Base-by-base conservation (phyloP, 1,140 invertebrate genomes). In the Trachymyrmex septentrionalis region DNA sequence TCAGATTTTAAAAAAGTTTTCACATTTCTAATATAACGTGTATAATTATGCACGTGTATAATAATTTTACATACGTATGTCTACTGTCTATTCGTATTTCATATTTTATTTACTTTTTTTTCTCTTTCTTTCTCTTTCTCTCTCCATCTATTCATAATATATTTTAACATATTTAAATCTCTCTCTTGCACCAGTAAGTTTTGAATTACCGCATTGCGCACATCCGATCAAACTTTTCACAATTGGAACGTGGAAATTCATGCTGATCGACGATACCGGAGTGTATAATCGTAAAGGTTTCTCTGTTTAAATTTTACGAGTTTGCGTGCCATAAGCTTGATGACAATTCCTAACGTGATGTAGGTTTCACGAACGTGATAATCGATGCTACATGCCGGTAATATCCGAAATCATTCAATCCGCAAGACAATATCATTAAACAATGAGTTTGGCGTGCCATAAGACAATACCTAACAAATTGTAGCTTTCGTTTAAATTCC, bases 181-280 rank as follows among this genome's bases (percentile, higher is more conserved):
- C n/a, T n/a, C n/a, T n/a, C n/a, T 21, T 44, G 64, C 34, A 66
- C 12, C 38, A 21, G n/a, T 2, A 19, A 69, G 10, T 67, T 67
- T 44, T 69, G 12, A 44, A 71, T 24, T 48, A 3, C 6, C 38
- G 67, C 19, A 30, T 55, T n/a, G 48, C 19, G 19, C 10, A 55
- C 44, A 19, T 21, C 27, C 38, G 38, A 24, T 48, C 4, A 66
- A 57, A 66, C 38, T 78, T 64, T 78, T 6, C 75, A 16, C 76
- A 19, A 66, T 34, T 21, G 3, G 6, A 66, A 30, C 2, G 4
- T 50, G 16, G 12, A 64, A 64, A 78, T 48, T 27, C 44, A 30
- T 12, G 53, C 19, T 27, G 44, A 64, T 78, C 24, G 34, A 67
- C n/a, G n/a, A n/a, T n/a, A 21, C 50, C 16, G 3, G 21, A 71